Evolutionary conservation across 1,140 invertebrate genomes (phyloP), one percentile per base, ranked within the genome.

Genomic region (Drosophila biarmipes): DNA sequence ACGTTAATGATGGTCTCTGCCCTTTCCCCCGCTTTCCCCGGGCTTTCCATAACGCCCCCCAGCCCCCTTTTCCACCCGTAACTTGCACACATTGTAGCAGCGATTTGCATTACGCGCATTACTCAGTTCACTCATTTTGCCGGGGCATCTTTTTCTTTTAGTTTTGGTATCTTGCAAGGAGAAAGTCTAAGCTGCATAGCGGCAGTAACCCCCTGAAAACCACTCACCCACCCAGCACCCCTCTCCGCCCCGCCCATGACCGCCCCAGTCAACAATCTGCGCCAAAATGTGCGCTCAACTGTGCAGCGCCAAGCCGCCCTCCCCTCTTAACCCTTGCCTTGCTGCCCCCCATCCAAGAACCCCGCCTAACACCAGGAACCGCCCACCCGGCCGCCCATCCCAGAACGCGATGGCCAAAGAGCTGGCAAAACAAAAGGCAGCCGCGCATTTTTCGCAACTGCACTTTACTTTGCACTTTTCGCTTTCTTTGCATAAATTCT

Each of bases 381-480:
- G 2, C 6, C 34, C 12, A 11, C 14, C 34, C 46, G 34, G 27
- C n/a, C n/a, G 27, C n/a, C n/a, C 12, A 11, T 15, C 38, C 27
- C 62, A 42, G 12, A 10, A 10, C 17, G 17, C 29, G 48, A 24
- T 53, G 66, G 46, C 66, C 63, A 69, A 45, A 69, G 63, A 69
- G 72, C 52, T 79, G 55, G 55, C 68, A 82, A 87, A 87, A 87
- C 82, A 87, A 87, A 87, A 89, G 78, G 73, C 81, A 87, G 67
- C 58, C 71, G 78, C 84, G 75, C 84, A 75, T 86, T 86, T 81
- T 78, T 69, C 40, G 46, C 54, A 74, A 64, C 73, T 85, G 82
- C 82, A 82, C 84, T 87, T 87, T 89, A 87, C 74, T 87, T 87
- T 87, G 82, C 82, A 87, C 82, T 87, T 87, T 87, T 89, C 82